Percentiles rank a stretch among this genome's conserved stretches.
These are phyloP conservation scores for Falco columbarius DNA, from an alignment of 2,797 vertebrate genomes.

Conservation along the genomic window DNA sequence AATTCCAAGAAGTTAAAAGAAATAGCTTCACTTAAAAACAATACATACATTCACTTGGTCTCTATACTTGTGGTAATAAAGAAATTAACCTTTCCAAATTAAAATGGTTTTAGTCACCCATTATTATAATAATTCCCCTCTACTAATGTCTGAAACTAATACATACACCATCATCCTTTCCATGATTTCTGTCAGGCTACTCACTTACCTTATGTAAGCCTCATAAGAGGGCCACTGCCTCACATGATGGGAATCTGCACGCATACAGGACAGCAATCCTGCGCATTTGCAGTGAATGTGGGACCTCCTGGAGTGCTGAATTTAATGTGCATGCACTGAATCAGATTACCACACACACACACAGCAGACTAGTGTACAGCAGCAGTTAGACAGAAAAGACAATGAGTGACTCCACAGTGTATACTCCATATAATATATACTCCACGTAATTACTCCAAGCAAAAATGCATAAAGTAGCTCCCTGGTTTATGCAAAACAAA, in stretches of 20 bases:
- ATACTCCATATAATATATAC: no score
- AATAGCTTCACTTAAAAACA: not conserved
- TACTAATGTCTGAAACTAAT: not conserved
- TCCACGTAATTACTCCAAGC: not conserved
- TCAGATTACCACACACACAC: not conserved
- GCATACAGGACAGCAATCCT: not conserved
- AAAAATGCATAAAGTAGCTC: not conserved
- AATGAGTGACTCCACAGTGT: accelerated
- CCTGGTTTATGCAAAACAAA: not conserved
- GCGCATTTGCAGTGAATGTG: accelerated
- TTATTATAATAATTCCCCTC: not conserved
- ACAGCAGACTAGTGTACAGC: no score
- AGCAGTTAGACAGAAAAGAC: not conserved
- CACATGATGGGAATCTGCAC: not conserved
- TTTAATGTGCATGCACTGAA: not conserved
- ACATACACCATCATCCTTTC: not conserved
- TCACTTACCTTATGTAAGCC: constrained; percentile 39
- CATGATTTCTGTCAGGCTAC: not conserved
- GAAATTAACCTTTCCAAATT: not conserved
- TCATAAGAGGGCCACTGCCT: not conserved
- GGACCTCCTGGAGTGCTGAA: not conserved
- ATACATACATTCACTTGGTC: not conserved
- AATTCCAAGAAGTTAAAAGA: not conserved
- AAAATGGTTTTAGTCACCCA: not conserved
- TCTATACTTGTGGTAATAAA: not conserved